phyloP scores from a whole-genome alignment of 2,113 vertebrate genomes.

The Cryptotis parvus region DNA sequence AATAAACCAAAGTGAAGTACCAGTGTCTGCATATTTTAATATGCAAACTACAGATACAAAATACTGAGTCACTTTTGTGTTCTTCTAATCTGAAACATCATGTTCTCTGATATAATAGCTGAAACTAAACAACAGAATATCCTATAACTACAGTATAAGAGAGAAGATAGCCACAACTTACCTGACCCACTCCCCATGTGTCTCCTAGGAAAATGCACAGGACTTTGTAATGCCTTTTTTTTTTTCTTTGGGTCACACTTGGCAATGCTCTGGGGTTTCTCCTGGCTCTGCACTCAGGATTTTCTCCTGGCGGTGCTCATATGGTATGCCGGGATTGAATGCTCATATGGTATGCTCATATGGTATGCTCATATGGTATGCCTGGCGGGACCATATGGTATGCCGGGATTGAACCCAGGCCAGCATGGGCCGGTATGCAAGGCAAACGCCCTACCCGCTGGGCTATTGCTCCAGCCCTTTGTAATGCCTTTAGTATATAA shows the following conservation, averaged over 20 bases:
- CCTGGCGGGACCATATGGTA: too few species aligned
- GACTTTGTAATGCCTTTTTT: neutral
- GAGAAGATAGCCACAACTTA: neutral
- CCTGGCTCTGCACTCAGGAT: too few species aligned
- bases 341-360: too few species aligned
- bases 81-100: slow-evolving; percentile 65
- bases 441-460: too few species aligned
- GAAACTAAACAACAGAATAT: neutral
- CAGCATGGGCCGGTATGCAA: too few species aligned
- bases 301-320: too few species aligned
- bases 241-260: neutral
- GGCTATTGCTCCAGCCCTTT: too few species aligned
- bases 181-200: neutral
- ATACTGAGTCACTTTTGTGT: slow-evolving; percentile 16
- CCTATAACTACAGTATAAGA: neutral
- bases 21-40: neutral
- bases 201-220: slow-evolving; percentile 12
- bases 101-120: neutral
- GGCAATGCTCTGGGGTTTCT: too few species aligned
- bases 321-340: too few species aligned
- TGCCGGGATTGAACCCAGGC: too few species aligned
- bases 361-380: too few species aligned
- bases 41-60: slow-evolving; percentile 49
- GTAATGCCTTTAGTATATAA: neutral
- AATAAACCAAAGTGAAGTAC: neutral